Base-by-base conservation (phyloP, 2,888 invertebrate species). In the Caenorhabditis sp. region DNA sequence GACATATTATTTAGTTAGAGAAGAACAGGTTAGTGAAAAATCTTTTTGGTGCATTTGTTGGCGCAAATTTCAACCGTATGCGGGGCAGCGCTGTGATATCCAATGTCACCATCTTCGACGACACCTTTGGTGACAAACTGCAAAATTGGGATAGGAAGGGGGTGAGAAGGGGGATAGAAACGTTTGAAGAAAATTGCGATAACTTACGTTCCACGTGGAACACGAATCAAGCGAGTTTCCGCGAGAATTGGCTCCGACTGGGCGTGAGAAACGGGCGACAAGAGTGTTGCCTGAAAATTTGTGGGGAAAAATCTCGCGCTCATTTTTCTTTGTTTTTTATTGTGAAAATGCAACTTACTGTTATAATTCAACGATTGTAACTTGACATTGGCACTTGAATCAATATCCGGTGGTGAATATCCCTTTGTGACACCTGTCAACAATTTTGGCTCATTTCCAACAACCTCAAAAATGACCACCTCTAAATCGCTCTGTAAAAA, bases 171-270 rank as follows among this genome's bases (percentile, higher is more conserved):
- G 64, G 43, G 43, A 17, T 3, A 43, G 14, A n/a, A n/a, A n/a
- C n/a, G 2, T 43, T 43, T 17, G n/a, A 23, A 54, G 53, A 26
- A 50, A 23, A 55, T 10, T 24, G 8, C 5, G 14, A 43, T 12
- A 26, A 76, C 78, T 76, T 57, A 79, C 78, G 55, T 79, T 79
- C 78, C 78, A 79, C 19, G 76, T 76, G 23, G 51, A n/a, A 62
- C 78, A 78, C 1, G 66, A 51, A 24, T 64, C 59, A 58, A 14
- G 70, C 69, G 36, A 78, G 26, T 58, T 76, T 69, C 6, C 76
- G 66, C n/a, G 72, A 57, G 63, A 76, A 69, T 21, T 26, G 21
- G 66, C 60, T 2, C 72, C 74, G 37, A 79, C 31, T 51, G 78
- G 76, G 8, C 78, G 74, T 14, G 76, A 61, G 61, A 79, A 75